Conservation (phyloP, 2,888 invertebrate genomes). For the Cerastis leucographa region DNA sequence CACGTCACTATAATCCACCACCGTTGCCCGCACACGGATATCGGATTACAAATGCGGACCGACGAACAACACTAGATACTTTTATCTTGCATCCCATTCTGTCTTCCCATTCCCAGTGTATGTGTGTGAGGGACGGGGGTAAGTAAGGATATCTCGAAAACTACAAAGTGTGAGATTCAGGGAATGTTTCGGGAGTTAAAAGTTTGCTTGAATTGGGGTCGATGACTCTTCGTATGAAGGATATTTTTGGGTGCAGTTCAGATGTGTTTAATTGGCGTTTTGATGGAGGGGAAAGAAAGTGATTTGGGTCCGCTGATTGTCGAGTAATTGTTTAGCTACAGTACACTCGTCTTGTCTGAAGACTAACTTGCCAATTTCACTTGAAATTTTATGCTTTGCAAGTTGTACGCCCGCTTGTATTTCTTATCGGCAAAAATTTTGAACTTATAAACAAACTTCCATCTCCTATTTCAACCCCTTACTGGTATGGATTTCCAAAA, state of each 20-base stretch:
- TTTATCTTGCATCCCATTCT: constrained; percentile 65
- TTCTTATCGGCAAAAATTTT: background rate
- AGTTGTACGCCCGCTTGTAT: background rate
- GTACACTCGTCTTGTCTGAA: background rate
- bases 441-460: background rate
- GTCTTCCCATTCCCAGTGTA: constrained; percentile 19
- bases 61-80: constrained; percentile 70
- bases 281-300: constrained; percentile 8
- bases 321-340: background rate
- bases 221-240: constrained; percentile 48
- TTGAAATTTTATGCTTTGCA: background rate
- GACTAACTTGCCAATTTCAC: background rate
- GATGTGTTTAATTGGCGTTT: constrained; percentile 32
- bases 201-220: constrained; percentile 55
- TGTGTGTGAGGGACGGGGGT: constrained; percentile 65
- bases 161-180: constrained; percentile 82
- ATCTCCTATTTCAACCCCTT: background rate
- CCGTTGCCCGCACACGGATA: constrained; percentile 82
- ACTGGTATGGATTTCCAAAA: background rate
- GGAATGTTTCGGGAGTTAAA: constrained; percentile 67
- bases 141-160: constrained; percentile 83
- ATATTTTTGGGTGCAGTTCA: constrained; percentile 54
- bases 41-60: constrained; percentile 82
- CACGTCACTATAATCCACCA: constrained; percentile 73
- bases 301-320: constrained; percentile 30